These are phyloP conservation scores for zebrafish (Danio rerio) DNA, from an alignment of 2,113 vertebrate genomes.

Conservation along the genomic window DNA sequence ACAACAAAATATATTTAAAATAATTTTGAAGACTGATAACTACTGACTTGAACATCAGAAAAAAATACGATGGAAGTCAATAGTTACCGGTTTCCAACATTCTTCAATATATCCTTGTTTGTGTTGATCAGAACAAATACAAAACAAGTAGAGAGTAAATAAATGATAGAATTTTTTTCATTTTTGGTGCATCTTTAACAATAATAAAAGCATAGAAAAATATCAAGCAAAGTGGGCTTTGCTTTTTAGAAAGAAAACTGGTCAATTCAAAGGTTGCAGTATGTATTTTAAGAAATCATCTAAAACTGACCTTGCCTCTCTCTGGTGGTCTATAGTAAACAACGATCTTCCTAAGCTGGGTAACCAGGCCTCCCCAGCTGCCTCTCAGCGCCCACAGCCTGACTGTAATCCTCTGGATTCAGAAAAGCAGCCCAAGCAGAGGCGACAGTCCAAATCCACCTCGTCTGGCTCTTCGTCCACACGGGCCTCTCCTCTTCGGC, in stretches of 20 bases:
- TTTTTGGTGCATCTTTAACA: too few relatives aligned
- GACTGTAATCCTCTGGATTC: conserved; percentile 60
- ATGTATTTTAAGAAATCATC: not conserved
- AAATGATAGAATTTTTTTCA: too few relatives aligned
- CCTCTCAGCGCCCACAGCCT: conserved; percentile 48
- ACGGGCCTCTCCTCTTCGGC: conserved; percentile 71
- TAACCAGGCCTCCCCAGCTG: conserved; percentile 11
- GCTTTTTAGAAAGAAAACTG: not conserved
- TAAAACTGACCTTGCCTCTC: conserved; percentile 17
- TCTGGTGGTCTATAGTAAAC: conserved; percentile 49
- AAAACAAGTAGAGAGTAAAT: too few relatives aligned
- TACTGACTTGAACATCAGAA: too few relatives aligned
- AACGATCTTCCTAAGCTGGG: conserved; percentile 39
- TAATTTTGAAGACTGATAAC: too few relatives aligned
- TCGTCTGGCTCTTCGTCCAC: conserved; percentile 76
- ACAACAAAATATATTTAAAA: too few relatives aligned
- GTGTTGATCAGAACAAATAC: too few relatives aligned
- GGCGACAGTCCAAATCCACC: conserved; percentile 74
- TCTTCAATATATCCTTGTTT: too few relatives aligned
- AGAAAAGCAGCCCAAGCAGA: conserved; percentile 42
- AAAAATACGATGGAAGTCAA: too few relatives aligned
- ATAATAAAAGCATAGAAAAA: too few relatives aligned
- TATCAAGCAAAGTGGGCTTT: not conserved
- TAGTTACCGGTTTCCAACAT: too few relatives aligned
- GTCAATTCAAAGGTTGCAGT: not conserved